phyloP scores from a whole-genome alignment of 2,113 vertebrate species.

The Thunnus maccoyii region DNA sequence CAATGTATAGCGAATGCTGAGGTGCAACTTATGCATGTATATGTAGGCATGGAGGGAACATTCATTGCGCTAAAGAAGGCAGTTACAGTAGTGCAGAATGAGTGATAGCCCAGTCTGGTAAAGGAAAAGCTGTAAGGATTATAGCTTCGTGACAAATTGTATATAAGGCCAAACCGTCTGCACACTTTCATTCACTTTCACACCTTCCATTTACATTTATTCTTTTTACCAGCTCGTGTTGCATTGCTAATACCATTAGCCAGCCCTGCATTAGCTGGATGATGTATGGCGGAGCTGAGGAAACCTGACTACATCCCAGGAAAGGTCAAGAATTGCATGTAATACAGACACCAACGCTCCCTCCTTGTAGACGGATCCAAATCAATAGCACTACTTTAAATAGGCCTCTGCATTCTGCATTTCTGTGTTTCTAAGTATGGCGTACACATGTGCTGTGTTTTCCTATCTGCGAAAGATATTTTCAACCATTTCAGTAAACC shows the following conservation, averaged over 20 bases:
- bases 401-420: slow-evolving; percentile 65
- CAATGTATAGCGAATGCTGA: slow-evolving; percentile 17
- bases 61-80: slow-evolving; percentile 7
- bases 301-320: slow-evolving; percentile 77
- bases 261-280: slow-evolving; percentile 63
- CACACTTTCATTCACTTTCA: slow-evolving; percentile 55
- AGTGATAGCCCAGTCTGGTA: not conserved
- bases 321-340: slow-evolving; percentile 79
- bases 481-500: slow-evolving; percentile 66
- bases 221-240: slow-evolving; percentile 68
- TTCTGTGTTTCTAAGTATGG: slow-evolving; percentile 74
- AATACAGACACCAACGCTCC: slow-evolving; percentile 66
- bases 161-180: not conserved
- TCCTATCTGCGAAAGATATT: slow-evolving; percentile 45
- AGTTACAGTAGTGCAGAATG: slow-evolving; percentile 2
- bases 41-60: not conserved
- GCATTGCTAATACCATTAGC: slow-evolving; percentile 75
- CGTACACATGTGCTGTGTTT: slow-evolving; percentile 55
- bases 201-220: slow-evolving; percentile 66
- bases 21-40: slow-evolving; percentile 8
- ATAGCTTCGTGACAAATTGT: slow-evolving; percentile 26
- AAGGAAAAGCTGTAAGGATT: not conserved
- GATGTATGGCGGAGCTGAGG: slow-evolving; percentile 70
- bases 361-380: slow-evolving; percentile 55
- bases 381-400: slow-evolving; percentile 80